Evolutionary conservation across 2,113 vertebrate genomes (phyloP).

Genomic region (Acrocephalus arundinaceus): DNA sequence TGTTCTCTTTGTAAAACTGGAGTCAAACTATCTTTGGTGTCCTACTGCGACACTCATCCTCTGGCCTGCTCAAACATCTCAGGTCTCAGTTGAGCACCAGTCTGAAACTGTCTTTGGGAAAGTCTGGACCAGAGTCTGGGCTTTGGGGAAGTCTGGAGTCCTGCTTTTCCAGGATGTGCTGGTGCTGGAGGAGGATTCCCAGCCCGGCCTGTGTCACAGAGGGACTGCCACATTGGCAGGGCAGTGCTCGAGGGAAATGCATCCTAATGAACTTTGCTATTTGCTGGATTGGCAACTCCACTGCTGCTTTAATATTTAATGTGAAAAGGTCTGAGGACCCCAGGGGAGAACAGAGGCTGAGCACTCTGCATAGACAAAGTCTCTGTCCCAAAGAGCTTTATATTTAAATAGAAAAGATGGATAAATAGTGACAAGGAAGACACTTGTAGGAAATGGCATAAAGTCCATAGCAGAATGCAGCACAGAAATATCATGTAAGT

Average conservation of each 20-base stretch:
- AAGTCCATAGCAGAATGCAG: slow-evolving; percentile 35
- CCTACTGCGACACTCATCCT: background rate
- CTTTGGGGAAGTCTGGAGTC: background rate
- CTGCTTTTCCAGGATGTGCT: background rate
- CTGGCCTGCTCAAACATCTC: background rate
- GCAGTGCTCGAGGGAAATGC: background rate
- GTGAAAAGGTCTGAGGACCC: background rate
- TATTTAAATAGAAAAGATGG: slow-evolving; percentile 42
- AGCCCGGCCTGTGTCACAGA: background rate
- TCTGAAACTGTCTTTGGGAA: background rate
- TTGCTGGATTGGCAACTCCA: background rate
- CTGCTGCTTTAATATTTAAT: background rate
- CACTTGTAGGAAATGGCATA: background rate
- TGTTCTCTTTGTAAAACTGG: too few relatives aligned
- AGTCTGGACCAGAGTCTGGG: background rate
- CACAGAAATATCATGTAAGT: background rate
- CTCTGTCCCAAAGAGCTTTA: background rate
- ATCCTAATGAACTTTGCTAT: background rate
- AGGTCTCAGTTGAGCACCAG: background rate
- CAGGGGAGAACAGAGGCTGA: background rate
- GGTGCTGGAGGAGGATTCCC: background rate
- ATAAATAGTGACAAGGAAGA: slow-evolving; percentile 36
- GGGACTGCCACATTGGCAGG: background rate
- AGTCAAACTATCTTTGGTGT: too few relatives aligned
- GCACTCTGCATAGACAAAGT: background rate